Percentiles rank a stretch among this genome's conserved stretches.
Conservation (phyloP, 2,113 vertebrate genomes). For the Forbesichthys papilliferus region DNA sequence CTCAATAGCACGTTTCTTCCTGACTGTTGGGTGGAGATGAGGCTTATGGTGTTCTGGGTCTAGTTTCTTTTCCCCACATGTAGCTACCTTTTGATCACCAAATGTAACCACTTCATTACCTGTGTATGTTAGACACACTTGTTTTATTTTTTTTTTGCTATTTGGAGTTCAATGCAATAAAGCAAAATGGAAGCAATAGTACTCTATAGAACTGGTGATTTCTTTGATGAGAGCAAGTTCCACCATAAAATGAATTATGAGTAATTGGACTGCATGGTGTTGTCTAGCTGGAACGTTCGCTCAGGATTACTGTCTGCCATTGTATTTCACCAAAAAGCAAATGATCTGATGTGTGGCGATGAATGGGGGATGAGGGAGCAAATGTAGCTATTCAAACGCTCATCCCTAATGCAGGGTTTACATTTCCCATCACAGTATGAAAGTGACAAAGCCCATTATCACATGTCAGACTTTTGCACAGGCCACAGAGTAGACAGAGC, state of each 20-base stretch:
- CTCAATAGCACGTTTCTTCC: too few species aligned
- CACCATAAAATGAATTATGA: conserved; percentile 54
- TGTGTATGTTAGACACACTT: conserved; percentile 55
- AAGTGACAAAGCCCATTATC: too few species aligned
- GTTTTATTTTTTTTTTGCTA: conserved; percentile 59
- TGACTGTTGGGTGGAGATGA: too few species aligned
- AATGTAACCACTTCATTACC: conserved; percentile 48
- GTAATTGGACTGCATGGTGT: conserved; percentile 34
- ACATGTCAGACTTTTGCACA: background rate
- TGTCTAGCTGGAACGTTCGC: conserved; percentile 39
- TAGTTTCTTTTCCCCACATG: conserved; percentile 27
- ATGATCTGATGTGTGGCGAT: conserved; percentile 20
- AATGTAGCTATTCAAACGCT: conserved; percentile 11
- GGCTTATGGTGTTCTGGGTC: too few species aligned
- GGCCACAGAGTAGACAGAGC: too few species aligned
- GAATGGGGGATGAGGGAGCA: conserved; percentile 31
- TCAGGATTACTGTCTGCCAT: conserved; percentile 37
- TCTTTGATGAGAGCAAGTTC: conserved; percentile 44
- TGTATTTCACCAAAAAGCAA: conserved; percentile 28
- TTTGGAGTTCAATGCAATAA: conserved; percentile 71
- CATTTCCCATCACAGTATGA: too few species aligned
- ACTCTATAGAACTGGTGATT: conserved; percentile 24
- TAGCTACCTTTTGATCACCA: conserved; percentile 62
- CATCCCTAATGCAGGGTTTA: background rate
- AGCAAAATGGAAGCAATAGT: conserved; percentile 48